Conservation (phyloP, 1,140 invertebrate species). For the Lysiphlebus fabarum region DNA sequence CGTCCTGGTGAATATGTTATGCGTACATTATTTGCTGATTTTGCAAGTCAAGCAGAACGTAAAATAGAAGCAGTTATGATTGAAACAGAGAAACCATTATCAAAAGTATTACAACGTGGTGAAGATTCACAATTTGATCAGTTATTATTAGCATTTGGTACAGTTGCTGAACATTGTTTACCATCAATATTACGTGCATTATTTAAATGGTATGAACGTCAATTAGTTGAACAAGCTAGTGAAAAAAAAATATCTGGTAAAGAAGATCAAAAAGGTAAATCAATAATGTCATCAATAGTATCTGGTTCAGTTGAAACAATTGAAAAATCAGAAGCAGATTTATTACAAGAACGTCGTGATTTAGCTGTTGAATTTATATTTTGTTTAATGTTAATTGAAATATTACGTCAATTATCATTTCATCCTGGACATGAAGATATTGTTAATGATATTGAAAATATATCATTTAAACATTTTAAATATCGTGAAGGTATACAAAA, state of each 20-base stretch:
- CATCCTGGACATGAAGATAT: conserved; percentile 98
- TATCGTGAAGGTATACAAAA: conserved; percentile 92
- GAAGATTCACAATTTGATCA: conserved; percentile 96
- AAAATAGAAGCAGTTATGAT: conserved; percentile 94
- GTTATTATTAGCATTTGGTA: conserved; percentile 86
- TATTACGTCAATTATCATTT: conserved; percentile 90
- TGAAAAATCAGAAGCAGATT: conserved; percentile 70
- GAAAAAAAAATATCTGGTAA: conserved; percentile 57
- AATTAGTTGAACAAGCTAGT: conserved; percentile 67
- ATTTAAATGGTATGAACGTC: conserved; percentile 94
- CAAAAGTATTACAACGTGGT: conserved; percentile 90
- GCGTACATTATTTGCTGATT: conserved; percentile 90
- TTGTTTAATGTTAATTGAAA: conserved; percentile 94
- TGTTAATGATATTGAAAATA: conserved; percentile 90
- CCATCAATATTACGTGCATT: conserved; percentile 91
- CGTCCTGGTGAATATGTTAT: conserved; percentile 93
- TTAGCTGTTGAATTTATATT: conserved; percentile 97
- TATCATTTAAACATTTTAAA: conserved; percentile 97
- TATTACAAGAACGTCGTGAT: conserved; percentile 81
- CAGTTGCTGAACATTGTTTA: conserved; percentile 94
- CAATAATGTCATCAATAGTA: conserved; percentile 68
- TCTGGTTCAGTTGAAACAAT: conserved; percentile 66
- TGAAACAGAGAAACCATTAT: conserved; percentile 86
- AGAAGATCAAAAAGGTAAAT: conserved; percentile 70
- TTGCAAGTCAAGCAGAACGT: conserved; percentile 86